These are phyloP conservation scores for Eudemis profundana DNA, from an alignment of 2,888 invertebrate genomes.

Conservation along the genomic window DNA sequence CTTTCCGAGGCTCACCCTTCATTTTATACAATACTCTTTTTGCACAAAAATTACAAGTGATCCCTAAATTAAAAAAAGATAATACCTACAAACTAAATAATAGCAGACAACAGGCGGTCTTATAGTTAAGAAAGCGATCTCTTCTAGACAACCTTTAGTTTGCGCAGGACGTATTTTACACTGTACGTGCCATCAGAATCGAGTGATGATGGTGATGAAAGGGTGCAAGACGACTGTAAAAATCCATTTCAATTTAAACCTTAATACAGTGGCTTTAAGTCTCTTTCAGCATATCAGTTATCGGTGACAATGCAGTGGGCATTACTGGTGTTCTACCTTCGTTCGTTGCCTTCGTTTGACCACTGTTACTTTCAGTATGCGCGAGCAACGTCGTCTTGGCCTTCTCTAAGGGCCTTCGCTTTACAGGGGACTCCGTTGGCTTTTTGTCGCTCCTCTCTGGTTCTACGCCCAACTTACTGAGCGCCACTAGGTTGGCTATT, in stretches of 20 bases:
- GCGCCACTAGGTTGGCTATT: conserved; percentile 83
- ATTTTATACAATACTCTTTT: too few relatives aligned
- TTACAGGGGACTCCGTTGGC: conserved; percentile 77
- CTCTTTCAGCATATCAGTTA: conserved; percentile 14
- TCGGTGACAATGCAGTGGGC: conserved; percentile 32
- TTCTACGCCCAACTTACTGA: conserved; percentile 84
- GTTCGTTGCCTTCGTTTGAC: conserved; percentile 76
- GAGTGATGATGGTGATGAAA: too few relatives aligned
- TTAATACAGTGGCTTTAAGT: conserved; percentile 5
- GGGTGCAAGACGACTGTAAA: neutral
- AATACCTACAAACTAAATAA: too few relatives aligned
- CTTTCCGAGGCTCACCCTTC: too few relatives aligned
- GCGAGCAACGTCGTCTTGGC: conserved; percentile 82
- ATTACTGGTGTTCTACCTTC: conserved; percentile 72
- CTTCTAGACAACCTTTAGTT: too few relatives aligned
- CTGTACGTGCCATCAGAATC: too few relatives aligned
- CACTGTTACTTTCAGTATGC: conserved; percentile 80
- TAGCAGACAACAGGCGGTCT: too few relatives aligned
- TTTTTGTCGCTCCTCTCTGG: conserved; percentile 76
- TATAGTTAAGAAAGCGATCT: too few relatives aligned
- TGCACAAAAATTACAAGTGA: too few relatives aligned
- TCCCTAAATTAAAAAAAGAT: too few relatives aligned
- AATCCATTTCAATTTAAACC: conserved; percentile 6
- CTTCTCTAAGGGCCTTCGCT: conserved; percentile 80
- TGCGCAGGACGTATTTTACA: too few relatives aligned